Base-by-base conservation (phyloP, 2,888 invertebrate species). In the Tuta absoluta region DNA sequence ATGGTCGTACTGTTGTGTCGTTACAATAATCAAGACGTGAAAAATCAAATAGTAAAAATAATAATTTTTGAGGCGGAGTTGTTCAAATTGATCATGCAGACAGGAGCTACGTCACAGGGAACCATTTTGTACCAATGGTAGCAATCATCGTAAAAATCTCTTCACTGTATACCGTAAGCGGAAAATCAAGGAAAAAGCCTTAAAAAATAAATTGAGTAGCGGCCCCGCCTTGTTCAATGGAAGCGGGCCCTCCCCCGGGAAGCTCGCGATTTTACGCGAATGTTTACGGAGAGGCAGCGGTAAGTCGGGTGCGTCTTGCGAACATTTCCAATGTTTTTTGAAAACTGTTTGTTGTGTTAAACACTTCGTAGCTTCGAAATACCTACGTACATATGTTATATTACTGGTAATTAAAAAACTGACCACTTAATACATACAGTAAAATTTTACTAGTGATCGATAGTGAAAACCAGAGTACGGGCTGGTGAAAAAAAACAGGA, bases 191-290 rank as follows among this genome's bases (percentile, higher is more conserved):
- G 51, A 23, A 53, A 51, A 53, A 23, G 51, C 51, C 51, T 53
- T 53, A 53, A 53, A 53, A 53, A 53, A 53, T 53, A 53, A 53
- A 53, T 53, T 53, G 51, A 53, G 51, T 53, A 53, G 51, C 51
- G 51, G 51, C 51, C 24, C 23, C 51, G 23, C 51, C 23, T 12
- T 24, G 23, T 12, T 53, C 24, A 53, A 53, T 23, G 51, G 23
- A 1, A 23, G 24, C 14, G 49, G 21, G n/a, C n/a, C 5, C 23
- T 53, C 51, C 51, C 51, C 24, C 21, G 51, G 51, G 51, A 53
- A 23, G 19, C 8, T 4, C 7, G 51, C 51, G 51, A 41, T 53
- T 53, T 53, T 53, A 53, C 12, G 51, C 12, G 11, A 49, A 23
- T 53, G 11, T 53, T 53, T 53, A 53, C 51, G 4, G 23, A 23